These are phyloP conservation scores for Phyllotreta striolata DNA, from an alignment of 2,888 invertebrate species.

Conservation along the genomic window DNA sequence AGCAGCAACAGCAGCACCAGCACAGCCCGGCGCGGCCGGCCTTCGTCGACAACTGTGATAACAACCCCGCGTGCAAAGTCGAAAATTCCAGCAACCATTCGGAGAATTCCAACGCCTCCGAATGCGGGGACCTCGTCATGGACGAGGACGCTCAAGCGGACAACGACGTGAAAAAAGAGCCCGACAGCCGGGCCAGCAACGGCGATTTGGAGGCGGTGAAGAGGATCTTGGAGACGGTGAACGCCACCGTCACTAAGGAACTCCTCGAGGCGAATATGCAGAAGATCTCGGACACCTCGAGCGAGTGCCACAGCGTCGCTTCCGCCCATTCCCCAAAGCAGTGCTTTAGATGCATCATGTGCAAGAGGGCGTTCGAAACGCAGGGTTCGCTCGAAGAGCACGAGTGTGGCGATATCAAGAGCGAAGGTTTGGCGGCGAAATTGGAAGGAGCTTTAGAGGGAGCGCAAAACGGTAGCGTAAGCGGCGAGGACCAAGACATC, in stretches of 20 bases:
- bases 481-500: constrained; percentile 62
- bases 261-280: constrained; percentile 74
- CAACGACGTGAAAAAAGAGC: constrained; percentile 60
- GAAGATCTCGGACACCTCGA: constrained; percentile 68
- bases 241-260: constrained; percentile 78
- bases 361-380: constrained; percentile 67
- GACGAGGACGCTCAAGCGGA: constrained; percentile 70
- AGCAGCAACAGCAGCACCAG: constrained; percentile 35
- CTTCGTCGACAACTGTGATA: constrained; percentile 55
- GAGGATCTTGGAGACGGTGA: constrained; percentile 77
- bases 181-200: constrained; percentile 56
- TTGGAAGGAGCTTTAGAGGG: constrained; percentile 73
- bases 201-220: constrained; percentile 72
- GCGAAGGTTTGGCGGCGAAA: constrained; percentile 81
- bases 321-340: constrained; percentile 57
- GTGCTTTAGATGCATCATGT: constrained; percentile 66
- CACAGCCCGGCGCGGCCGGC: constrained; percentile 65
- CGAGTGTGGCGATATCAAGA: constrained; percentile 73
- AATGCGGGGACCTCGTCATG: constrained; percentile 70
- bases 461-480: constrained; percentile 61
- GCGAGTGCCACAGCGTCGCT: constrained; percentile 58
- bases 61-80: constrained; percentile 58
- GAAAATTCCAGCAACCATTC: constrained; percentile 49
- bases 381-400: constrained; percentile 74
- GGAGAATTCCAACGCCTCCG: constrained; percentile 55